These are phyloP conservation scores for Nomada hirtipes DNA, from an alignment of 2,888 invertebrate species.

Conservation along the genomic window DNA sequence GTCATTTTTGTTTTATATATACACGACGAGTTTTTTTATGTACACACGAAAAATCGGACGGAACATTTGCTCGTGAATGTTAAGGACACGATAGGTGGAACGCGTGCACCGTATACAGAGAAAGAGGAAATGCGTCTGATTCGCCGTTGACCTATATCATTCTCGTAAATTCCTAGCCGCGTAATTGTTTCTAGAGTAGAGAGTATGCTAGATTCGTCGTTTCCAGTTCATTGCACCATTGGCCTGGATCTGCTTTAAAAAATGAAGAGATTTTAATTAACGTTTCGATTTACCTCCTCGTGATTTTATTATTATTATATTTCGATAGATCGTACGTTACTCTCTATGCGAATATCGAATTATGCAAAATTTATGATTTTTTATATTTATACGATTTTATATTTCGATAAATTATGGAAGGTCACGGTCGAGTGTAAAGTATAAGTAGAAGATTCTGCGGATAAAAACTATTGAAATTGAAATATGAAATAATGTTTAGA, in stretches of 20 bases:
- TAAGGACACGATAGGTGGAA: constrained; percentile 33
- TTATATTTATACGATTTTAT: too few relatives aligned
- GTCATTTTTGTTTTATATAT: too few relatives aligned
- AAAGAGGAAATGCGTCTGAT: constrained; percentile 48
- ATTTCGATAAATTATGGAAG: too few relatives aligned
- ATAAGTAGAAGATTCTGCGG: too few relatives aligned
- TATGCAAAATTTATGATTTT: too few relatives aligned
- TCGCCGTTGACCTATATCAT: constrained; percentile 51
- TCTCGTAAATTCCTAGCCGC: constrained; percentile 54
- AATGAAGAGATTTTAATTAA: background rate
- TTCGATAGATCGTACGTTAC: too few relatives aligned
- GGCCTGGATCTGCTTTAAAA: constrained; percentile 35
- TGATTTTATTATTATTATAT: too few relatives aligned
- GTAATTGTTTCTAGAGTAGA: constrained; percentile 49
- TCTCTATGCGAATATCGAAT: too few relatives aligned
- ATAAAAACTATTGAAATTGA: too few relatives aligned
- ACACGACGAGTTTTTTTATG: background rate
- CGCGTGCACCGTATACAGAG: constrained; percentile 1
- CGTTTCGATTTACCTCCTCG: too few relatives aligned
- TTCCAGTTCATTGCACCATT: constrained; percentile 52
- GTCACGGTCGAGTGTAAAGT: too few relatives aligned
- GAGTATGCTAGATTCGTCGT: constrained; percentile 37
- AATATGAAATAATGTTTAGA: too few relatives aligned
- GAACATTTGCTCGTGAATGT: constrained; percentile 27
- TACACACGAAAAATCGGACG: background rate